Evolutionary conservation across 2,797 vertebrate species (phyloP).

Genomic region (Pteropus rufus): DNA sequence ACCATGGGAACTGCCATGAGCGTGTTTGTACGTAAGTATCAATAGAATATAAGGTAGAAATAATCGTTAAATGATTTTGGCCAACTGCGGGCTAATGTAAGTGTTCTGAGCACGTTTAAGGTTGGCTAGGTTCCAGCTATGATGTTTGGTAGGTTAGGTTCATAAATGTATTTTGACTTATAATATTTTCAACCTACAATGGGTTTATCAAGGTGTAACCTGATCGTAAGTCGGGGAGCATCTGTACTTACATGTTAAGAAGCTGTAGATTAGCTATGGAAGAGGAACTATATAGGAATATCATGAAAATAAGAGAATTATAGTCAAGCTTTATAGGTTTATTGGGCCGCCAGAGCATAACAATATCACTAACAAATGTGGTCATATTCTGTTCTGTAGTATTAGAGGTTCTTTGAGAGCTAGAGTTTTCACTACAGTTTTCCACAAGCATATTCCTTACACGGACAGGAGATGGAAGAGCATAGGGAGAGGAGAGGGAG

Average conservation of each 20-base stretch:
- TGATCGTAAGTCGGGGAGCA: background rate
- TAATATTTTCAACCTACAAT: background rate
- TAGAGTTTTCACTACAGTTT: background rate
- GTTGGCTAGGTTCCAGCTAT: background rate
- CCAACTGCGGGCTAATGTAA: background rate
- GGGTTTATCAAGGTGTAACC: background rate
- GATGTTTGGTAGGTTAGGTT: background rate
- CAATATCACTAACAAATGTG: background rate
- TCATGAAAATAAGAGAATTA: background rate
- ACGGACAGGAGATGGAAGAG: rapidly evolving
- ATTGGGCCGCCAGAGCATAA: background rate
- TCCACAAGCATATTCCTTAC: background rate
- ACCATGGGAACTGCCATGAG: background rate
- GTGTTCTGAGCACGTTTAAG: background rate
- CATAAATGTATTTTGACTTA: background rate
- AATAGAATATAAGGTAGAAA: background rate
- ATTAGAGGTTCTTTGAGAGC: background rate
- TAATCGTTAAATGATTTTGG: background rate
- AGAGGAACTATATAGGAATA: background rate
- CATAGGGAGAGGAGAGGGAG: too few relatives aligned
- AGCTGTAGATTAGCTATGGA: background rate
- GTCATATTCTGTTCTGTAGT: background rate
- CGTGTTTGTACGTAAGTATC: background rate
- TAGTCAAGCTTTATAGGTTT: background rate
- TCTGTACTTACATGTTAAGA: background rate